Percentiles rank a stretch among this genome's conserved stretches.
Conservation (phyloP, 2,113 vertebrate species). For the Sisor rabdophorus region DNA sequence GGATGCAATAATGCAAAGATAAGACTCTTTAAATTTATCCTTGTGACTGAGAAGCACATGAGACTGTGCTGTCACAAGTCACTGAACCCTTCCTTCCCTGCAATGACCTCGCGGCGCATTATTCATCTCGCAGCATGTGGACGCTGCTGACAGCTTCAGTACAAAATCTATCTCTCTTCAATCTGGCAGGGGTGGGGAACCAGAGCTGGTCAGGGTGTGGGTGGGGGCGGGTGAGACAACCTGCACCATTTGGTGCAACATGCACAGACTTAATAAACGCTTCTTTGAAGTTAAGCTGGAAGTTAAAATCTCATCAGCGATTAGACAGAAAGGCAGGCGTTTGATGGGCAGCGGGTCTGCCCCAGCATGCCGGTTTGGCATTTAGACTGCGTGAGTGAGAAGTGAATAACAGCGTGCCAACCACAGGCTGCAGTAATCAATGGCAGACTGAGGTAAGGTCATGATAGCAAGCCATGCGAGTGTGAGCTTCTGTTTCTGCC, state of each 20-base stretch:
- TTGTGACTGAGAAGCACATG: conserved; percentile 53
- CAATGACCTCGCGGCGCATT: conserved; percentile 33
- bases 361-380: conserved; percentile 32
- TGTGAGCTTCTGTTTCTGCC: background rate
- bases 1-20: conserved; percentile 18
- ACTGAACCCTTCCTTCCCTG: conserved; percentile 40
- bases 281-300: conserved; percentile 22
- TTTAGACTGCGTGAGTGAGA: conserved; percentile 33
- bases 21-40: conserved; percentile 50
- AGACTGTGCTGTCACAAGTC: conserved; percentile 41
- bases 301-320: conserved; percentile 21
- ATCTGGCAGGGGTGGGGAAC: conserved; percentile 21
- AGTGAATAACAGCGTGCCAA: conserved; percentile 35
- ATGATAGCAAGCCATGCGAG: conserved; percentile 17
- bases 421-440: conserved; percentile 34
- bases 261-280: conserved; percentile 21
- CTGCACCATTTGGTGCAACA: background rate
- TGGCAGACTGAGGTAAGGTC: conserved; percentile 32
- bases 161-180: conserved; percentile 42
- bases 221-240: background rate
- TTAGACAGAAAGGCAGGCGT: conserved; percentile 25
- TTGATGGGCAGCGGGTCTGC: background rate
- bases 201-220: background rate
- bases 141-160: conserved; percentile 38
- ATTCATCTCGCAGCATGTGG: conserved; percentile 38